Base-by-base conservation (phyloP, 1,140 invertebrate species). In the Drosophila equinoxialis region DNA sequence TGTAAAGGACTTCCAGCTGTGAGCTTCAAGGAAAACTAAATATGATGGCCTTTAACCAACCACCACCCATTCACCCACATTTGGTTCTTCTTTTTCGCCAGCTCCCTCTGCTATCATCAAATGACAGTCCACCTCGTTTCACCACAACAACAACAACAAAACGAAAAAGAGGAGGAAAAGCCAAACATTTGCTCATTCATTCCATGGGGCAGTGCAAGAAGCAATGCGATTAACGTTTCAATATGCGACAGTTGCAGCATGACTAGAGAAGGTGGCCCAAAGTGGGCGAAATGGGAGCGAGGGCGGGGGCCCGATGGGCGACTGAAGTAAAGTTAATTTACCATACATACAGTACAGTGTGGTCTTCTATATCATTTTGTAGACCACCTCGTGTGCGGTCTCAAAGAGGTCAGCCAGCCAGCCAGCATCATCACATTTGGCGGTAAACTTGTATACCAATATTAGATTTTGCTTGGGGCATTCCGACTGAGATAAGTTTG, bases 21-120 rank as follows among this genome's bases (percentile, higher is more conserved):
- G 57, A 59, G 17, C 57, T 33, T 23, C 63, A 66, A 57, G 45
- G 41, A 74, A 78, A 81, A 86, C 86, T 87, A 83, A 87, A 86
- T 86, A 83, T 79, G 71, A 67, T 57, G 65, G 65, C 23, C 51
- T 64, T 54, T 17, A 42, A 26, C 11, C 37, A 11, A 13, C 3
- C 37, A 39, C 37, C 37, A n/a, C 37, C 11, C 37, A 13, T 11
- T 11, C 10, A 39, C 10, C 37, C 37, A 13, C 37, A 30, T 30
- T 30, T 39, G 3, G 0, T 39, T 11, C 37, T 39, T 1, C 37
- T 39, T 39, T 10, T 39, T 39, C 37, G 3, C 20, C 1, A 23
- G 20, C 23, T 26, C 23, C 23, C 3, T 39, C 37, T 39, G 37
- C 37, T 39, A 39, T 39, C 37, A 39, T 39, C 37, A 39, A 39